Evolutionary conservation across 1,140 invertebrate species (phyloP).

Genomic region (Pemphigus obesinymphae): DNA sequence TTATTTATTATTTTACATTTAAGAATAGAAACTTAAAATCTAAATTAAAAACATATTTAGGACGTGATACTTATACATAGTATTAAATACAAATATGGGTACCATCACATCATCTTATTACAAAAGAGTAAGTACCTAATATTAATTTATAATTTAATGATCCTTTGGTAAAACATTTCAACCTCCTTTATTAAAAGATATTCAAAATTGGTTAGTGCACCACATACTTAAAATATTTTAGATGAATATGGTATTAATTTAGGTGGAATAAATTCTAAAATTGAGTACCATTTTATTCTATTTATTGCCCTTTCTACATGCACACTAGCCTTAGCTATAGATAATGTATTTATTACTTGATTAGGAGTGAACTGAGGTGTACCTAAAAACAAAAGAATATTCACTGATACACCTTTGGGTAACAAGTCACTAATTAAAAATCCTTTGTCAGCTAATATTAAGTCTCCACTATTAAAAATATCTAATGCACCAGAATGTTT

Average conservation of each 20-base stretch:
- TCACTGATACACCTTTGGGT: background rate
- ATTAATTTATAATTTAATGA: background rate
- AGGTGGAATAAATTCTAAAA: background rate
- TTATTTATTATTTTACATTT: no score
- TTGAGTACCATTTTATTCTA: background rate
- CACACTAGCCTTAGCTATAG: background rate
- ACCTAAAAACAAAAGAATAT: background rate
- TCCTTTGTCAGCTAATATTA: background rate
- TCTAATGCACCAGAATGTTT: background rate
- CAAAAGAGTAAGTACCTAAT: no score
- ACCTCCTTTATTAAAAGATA: background rate
- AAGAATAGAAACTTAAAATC: no score
- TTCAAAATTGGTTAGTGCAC: background rate
- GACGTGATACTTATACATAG: no score
- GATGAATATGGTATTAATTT: background rate
- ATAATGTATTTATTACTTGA: background rate
- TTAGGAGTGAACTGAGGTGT: background rate
- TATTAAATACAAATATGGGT: no score
- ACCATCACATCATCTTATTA: no score
- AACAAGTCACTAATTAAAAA: background rate
- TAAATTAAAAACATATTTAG: no score
- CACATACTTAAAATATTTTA: background rate
- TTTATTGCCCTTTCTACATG: background rate
- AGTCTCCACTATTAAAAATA: background rate
- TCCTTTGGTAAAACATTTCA: background rate